phyloP scores from a whole-genome alignment of 2,113 vertebrate species.

The Tauraco erythrolophus region DNA sequence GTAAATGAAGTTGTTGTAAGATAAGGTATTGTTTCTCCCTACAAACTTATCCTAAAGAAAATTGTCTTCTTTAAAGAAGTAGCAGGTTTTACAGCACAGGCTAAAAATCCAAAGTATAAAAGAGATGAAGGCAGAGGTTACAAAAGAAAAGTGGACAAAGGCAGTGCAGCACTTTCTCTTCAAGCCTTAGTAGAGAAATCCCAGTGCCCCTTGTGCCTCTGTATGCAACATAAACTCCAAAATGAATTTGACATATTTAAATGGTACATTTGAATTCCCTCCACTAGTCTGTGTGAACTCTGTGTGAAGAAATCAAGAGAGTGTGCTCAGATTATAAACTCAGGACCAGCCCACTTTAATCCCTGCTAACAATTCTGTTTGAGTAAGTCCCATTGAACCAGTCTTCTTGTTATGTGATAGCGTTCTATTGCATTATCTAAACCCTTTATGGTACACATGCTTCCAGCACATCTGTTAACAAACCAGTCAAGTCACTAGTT shows the following conservation, averaged over 20 bases:
- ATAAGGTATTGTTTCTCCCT: background rate
- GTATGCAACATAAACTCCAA: background rate
- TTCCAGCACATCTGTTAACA: background rate
- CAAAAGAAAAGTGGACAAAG: background rate
- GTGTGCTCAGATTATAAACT: background rate
- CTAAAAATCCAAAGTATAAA: background rate
- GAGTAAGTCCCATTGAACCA: background rate
- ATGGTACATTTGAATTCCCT: background rate
- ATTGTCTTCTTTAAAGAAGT: background rate
- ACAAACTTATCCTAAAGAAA: background rate
- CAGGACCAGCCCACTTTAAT: background rate
- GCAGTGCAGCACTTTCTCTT: background rate
- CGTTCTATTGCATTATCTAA: background rate
- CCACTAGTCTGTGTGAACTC: background rate
- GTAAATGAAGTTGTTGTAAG: background rate
- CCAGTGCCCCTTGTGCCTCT: background rate
- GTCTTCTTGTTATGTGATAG: background rate
- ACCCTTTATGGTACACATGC: background rate
- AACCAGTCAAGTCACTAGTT: conserved; percentile 41
- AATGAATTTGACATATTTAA: background rate
- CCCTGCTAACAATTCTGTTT: background rate
- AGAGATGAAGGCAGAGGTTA: background rate
- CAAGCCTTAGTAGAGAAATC: background rate
- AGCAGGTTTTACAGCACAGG: background rate
- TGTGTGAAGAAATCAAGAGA: background rate